Evolutionary conservation across 2,888 invertebrate genomes (phyloP), one percentile per base, ranked within the genome.

Genomic region (Dynastes grantii): DNA sequence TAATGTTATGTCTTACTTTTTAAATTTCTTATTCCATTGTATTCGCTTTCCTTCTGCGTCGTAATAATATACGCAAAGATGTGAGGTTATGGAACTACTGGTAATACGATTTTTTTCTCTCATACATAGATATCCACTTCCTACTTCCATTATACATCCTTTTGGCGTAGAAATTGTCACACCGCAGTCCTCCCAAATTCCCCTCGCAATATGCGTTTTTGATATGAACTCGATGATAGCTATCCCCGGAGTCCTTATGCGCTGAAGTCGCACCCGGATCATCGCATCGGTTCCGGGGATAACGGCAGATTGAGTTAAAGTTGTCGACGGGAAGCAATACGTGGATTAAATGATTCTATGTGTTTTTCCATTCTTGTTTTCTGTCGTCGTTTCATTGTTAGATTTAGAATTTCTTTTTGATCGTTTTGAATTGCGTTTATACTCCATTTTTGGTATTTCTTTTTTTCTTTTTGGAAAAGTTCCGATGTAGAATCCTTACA

Each of bases 191-290:
- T 75, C 73, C 73, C 73, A 75, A 67, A 67, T 32, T 78, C 78
- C 78, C 78, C 27, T 40, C 65, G 78, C 78, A 78, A 78, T 78
- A 78, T 78, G 78, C 78, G 67, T 76, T 78, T 78, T 78, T 65
- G 76, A 78, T 78, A 76, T 78, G 67, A 78, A 65, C 75, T 61
- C 63, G 58, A 67, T 76, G 78, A 78, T 78, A 76, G 76, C 49
- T 67, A 49, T 76, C 78, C 78, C 78, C 29, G 27, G 73, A 75
- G 73, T 75, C 49, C 61, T 40, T 27, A 73, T 58, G 58, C 67
- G n/a, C 1, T 51, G 51, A 11, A 51, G 11, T 40, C 37, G 37
- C n/a, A n/a, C n/a, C 13, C n/a, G 22, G 55, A 22, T 58, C 5
- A 49, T 16, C 37, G 58, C 37, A 55, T 55, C 73, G 73, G 73